Percentiles rank a stretch among this genome's conserved stretches.
These are phyloP conservation scores for Lepus timidus DNA, from an alignment of 2,113 vertebrate genomes.

Conservation along the genomic window DNA sequence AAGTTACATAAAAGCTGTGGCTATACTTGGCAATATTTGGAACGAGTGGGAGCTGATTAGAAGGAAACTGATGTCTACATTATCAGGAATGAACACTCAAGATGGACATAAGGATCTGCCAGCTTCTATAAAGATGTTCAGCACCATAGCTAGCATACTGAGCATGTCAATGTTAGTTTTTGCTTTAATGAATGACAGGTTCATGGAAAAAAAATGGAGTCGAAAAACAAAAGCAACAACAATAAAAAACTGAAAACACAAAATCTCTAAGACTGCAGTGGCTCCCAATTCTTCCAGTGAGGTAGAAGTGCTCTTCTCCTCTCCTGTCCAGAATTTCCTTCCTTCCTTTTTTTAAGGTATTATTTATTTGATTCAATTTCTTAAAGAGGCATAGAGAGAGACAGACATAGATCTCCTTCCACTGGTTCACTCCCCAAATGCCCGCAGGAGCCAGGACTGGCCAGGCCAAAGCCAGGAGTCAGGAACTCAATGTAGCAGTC, in stretches of 20 bases:
- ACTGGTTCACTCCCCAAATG: no score
- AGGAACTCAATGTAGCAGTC: no score
- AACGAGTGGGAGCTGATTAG: no score
- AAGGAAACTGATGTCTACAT: not conserved
- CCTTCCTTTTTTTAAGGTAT: no score
- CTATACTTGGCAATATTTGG: no score
- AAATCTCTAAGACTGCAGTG: not conserved
- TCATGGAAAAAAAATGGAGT: not conserved
- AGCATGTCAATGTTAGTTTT: not conserved
- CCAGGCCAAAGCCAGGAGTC: no score
- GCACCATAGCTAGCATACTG: accelerated
- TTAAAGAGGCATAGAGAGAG: no score
- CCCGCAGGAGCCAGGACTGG: no score
- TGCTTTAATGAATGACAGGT: not conserved
- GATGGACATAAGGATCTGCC: not conserved
- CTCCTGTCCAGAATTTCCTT: not conserved
- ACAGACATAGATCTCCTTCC: no score
- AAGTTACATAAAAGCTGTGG: not conserved
- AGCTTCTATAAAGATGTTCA: not conserved
- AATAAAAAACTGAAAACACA: no score
- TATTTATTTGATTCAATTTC: no score
- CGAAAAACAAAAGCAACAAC: no score
- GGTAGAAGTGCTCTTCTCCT: accelerated
- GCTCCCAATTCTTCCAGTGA: not conserved
- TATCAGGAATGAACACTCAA: not conserved